Evolutionary conservation across 2,888 invertebrate genomes (phyloP), one percentile per base, ranked within the genome.

Genomic region (Parnassius glacialis): DNA sequence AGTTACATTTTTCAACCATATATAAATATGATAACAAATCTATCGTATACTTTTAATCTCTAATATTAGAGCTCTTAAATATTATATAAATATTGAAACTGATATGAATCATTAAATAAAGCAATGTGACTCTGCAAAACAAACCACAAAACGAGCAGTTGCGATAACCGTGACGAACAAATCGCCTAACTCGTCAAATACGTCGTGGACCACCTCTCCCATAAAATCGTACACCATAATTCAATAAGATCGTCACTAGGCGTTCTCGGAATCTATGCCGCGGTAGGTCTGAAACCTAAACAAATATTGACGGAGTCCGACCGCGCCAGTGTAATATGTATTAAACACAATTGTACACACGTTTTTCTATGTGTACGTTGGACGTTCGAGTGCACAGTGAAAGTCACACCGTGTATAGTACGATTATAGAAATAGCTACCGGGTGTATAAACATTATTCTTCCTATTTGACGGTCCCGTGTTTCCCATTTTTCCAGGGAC

Each of bases 221-320:
- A 64, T 66, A 64, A 59, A 48, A 67, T 67, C 59, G 58, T 55
- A 56, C 51, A 65, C 67, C 62, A 54, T 56, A 65, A 68, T 65
- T 70, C 68, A 66, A 73, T 73, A 71, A 73, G 72, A 68, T 64
- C 65, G 60, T 57, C 61, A 57, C 65, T 64, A 62, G 62, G 51
- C 62, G 25, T 83, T 83, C 83, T 70, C 52, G 68, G 83, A 82
- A 81, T 60, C 52, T 64, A 64, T 58, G 61, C 65, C 71, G 77
- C 75, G 85, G 84, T 82, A 75, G 85, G 81, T 80, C 81, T 72
- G 69, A 62, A 68, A 68, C 83, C 85, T 84, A 79, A 75, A 75
- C 78, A 81, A 87, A 87, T 87, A 87, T 87, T 87, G 84, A 81
- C 81, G 54, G 59, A 67, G 67, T 66, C 64, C 61, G 64, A 47